Base-by-base conservation (phyloP, 2,888 invertebrate species). In the Ormyrus pomaceus region DNA sequence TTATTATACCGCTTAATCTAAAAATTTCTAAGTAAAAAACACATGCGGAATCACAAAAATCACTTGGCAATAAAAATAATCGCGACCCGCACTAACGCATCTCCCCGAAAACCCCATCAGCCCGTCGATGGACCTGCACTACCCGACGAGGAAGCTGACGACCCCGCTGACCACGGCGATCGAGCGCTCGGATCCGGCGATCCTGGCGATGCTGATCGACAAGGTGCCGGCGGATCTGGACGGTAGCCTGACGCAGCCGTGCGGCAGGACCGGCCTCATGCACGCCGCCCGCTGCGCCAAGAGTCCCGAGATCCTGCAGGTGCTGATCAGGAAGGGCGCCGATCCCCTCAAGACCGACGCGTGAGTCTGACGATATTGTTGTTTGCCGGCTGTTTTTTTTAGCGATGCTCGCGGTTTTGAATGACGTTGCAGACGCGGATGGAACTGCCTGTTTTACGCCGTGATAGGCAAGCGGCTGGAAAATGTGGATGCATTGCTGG, bases 391-490 rank as follows among this genome's bases (percentile, higher is more conserved):
- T 5, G 0, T 6, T 6, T 58, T 11, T 6, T 61, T 1, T 34
- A 59, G 11, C 19, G 58, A 59, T 45, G 34, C 11, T 13, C 3
- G 13, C 51, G 65, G 45, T 77, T 77, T 9, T 34, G 2, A 2
- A 3, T 34, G 34, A n/a, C 34, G 34, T 34, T 34, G 2, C 34
- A 87, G 86, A 11, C 82, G 84, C 48, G 86, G 85, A 7, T 86
- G 86, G 86, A 84, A 80, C 66, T 83, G 84, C 50, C 82, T 87
- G 8, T 82, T 81, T 8, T 83, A 86, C n/a, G 86, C 87, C 0
- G 76, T 87, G 11, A 81, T 83, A 6, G 86, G 85, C 6, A 82
- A 83, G 50, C 80, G 82, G 55, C 69, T 77, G 13, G 73, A 71
- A 61, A 87, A 86, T 53, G 81, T 87, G 5, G 11, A 9, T 1